Base-by-base conservation (phyloP, 2,888 invertebrate genomes). In the Nemotelus pantherinus region DNA sequence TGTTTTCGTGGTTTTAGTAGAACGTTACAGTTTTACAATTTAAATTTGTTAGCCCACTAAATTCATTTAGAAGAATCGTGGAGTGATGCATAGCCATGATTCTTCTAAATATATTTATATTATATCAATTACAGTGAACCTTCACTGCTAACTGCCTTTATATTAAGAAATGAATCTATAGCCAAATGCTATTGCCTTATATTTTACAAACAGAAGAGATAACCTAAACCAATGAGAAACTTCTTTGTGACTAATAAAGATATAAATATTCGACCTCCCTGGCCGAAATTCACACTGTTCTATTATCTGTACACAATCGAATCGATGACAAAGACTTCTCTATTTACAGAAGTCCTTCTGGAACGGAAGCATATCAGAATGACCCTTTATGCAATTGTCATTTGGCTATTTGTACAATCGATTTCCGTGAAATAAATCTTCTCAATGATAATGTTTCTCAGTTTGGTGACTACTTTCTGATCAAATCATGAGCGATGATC, bases 351-450 rank as follows among this genome's bases (percentile, higher is more conserved):
- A 63, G 74, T 74, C 74, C 74, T 74, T 57, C 74, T 74, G 50
- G 48, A 74, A 74, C 74, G 74, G 74, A 74, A 74, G 74, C 74
- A 74, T 25, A 3, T n/a, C 47, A 74, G 60, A 74, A 74, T 74
- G 44, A 39, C 48, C 47, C 60, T 74, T 60, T 48, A 48, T 47
- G 10, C 63, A 41, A 10, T 3, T 63, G 63, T 43, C 63, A 7
- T 25, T 68, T 53, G 7, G 4, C 44, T 45, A 3, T 63, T 74
- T 74, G 63, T 63, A 58, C 74, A 4, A 4, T 71, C 48, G 74
- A 74, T 74, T 74, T 74, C 74, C 74, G 74, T 74, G 48, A 74
- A 72, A 74, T 74, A 74, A 74, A 74, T 74, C 74, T 60, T 74
- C 50, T n/a, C 6, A 3, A 4, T 63, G 39, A 48, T 39, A 47